Conservation (phyloP, 2,888 invertebrate species). For the Pristionchus fissidentatus region DNA sequence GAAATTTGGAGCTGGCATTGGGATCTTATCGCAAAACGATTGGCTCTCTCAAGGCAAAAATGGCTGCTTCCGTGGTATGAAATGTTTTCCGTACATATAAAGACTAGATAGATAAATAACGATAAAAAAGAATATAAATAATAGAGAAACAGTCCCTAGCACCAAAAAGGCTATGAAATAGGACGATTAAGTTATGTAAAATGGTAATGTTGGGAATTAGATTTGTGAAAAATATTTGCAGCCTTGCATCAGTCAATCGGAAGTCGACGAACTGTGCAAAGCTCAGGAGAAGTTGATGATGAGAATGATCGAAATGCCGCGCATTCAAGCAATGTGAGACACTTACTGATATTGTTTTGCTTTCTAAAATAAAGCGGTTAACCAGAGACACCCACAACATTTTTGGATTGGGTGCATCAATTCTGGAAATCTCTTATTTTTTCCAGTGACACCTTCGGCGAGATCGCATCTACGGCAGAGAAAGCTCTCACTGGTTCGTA, state of each 20-base stretch:
- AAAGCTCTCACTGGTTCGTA: background rate
- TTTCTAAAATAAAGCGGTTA: no score
- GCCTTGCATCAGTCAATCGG: background rate
- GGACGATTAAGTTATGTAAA: no score
- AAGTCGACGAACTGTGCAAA: background rate
- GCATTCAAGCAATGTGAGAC: background rate
- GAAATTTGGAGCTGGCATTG: background rate
- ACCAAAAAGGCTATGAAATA: no score
- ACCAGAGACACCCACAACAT: no score
- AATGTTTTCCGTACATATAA: no score
- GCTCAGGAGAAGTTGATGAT: background rate
- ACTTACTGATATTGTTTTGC: background rate
- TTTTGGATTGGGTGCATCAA: no score
- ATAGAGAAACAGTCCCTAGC: background rate
- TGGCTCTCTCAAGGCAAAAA: background rate
- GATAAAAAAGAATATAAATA: background rate
- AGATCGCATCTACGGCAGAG: background rate
- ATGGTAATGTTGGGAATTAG: no score
- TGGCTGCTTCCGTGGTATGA: background rate
- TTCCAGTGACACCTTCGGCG: slow-evolving; percentile 24
- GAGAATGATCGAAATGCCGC: slow-evolving; percentile 2
- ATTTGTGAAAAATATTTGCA: no score
- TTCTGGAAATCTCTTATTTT: no score
- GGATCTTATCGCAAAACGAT: background rate
- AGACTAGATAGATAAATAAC: background rate